A percentile compares a stretch with the other conserved stretches of the same genome.
These are phyloP conservation scores for Melanotaenia maccullochi DNA, from an alignment of 2,797 vertebrate species.

Conservation along the genomic window DNA sequence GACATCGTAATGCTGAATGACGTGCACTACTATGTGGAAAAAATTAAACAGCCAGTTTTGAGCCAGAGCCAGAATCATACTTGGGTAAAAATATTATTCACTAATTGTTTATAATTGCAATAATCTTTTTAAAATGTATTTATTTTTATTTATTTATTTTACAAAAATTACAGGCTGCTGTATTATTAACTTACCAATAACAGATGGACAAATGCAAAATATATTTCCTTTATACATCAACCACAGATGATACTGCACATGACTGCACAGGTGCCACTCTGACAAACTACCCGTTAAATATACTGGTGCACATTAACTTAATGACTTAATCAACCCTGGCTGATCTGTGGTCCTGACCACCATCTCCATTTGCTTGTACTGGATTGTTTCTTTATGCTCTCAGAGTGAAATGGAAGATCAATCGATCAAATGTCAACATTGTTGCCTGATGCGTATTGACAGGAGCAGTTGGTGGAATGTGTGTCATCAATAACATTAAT, in stretches of 20 bases:
- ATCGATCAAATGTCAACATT: slow-evolving; percentile 41
- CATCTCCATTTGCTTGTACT: slow-evolving; percentile 16
- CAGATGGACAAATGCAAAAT: background rate
- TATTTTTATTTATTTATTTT: too few species aligned
- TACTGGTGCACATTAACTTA: background rate
- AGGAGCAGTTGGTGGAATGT: slow-evolving; percentile 46
- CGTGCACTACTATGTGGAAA: too few species aligned
- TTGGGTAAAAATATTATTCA: too few species aligned
- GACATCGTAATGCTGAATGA: too few species aligned
- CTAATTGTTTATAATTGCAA: too few species aligned
- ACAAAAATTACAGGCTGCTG: too few species aligned
- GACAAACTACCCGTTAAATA: background rate
- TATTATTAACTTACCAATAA: background rate
- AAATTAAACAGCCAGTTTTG: too few species aligned
- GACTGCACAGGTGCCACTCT: background rate
- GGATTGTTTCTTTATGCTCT: slow-evolving; percentile 30
- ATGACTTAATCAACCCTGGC: background rate
- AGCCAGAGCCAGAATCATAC: too few species aligned
- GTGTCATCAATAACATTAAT: slow-evolving; percentile 56
- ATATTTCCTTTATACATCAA: too few species aligned
- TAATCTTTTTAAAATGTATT: too few species aligned
- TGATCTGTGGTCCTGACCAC: slow-evolving; percentile 5
- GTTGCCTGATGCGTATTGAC: slow-evolving; percentile 62
- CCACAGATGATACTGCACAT: background rate
- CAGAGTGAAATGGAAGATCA: slow-evolving; percentile 26